Conservation (phyloP, 2,888 invertebrate species). For the Tethea ocularis region DNA sequence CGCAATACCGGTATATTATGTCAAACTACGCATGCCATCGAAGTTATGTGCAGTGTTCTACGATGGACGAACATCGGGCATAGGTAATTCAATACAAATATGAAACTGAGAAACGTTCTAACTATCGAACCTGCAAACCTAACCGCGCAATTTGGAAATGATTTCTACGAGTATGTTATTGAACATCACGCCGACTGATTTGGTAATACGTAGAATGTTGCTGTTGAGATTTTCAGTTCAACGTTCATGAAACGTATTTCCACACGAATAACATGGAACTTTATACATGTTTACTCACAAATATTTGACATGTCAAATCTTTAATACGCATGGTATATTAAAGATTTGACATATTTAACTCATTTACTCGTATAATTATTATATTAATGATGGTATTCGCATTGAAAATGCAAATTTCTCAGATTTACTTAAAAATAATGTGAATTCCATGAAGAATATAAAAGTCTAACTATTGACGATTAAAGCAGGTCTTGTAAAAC, state of each 20-base stretch:
- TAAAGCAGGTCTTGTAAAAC: no score
- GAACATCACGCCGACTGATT: background rate
- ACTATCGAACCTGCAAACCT: conserved; percentile 18
- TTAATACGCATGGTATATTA: no score
- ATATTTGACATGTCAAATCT: no score
- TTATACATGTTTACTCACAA: no score
- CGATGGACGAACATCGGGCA: conserved; percentile 29
- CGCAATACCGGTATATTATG: background rate
- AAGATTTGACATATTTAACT: no score
- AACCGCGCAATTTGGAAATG: background rate
- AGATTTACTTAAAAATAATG: no score
- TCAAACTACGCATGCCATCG: conserved; percentile 26
- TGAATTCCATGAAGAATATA: no score
- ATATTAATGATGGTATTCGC: no score
- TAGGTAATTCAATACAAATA: conserved; percentile 36
- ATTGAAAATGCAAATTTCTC: no score
- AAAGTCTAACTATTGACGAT: no score
- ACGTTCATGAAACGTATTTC: background rate
- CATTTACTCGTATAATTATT: no score
- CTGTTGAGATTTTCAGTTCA: background rate
- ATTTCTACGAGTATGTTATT: background rate
- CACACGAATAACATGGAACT: background rate
- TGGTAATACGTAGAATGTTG: background rate
- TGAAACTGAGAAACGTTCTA: conserved; percentile 35
- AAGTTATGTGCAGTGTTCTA: conserved; percentile 32